These are phyloP conservation scores for Zaprionus lineosus DNA, from an alignment of 2,888 invertebrate species.

Conservation along the genomic window DNA sequence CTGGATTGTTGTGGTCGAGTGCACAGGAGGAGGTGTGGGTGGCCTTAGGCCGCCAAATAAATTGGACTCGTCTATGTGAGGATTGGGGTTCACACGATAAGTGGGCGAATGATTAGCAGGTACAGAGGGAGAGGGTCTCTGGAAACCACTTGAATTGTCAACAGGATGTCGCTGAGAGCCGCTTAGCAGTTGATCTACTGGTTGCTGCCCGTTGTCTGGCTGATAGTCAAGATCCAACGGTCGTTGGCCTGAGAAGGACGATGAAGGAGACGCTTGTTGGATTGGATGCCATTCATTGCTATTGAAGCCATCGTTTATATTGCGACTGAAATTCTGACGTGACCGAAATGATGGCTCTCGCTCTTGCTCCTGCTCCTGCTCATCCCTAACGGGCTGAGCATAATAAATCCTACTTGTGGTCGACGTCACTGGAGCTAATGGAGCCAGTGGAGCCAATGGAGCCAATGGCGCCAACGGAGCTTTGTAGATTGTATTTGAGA, in stretches of 20 bases:
- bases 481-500: conserved; percentile 46
- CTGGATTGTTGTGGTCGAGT: conserved; percentile 1
- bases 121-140: not conserved
- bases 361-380: no score
- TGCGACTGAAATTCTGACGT: conserved; percentile 64
- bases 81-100: not conserved
- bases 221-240: conserved; percentile 36
- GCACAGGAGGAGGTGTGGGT: conserved; percentile 26
- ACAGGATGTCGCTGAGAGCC: conserved; percentile 14
- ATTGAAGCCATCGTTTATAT: conserved; percentile 29
- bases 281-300: conserved; percentile 36
- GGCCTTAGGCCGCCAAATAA: conserved; percentile 57
- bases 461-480: no score
- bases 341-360: conserved; percentile 12
- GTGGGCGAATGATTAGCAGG: conserved; percentile 11
- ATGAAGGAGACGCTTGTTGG: conserved; percentile 20
- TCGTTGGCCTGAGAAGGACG: conserved; percentile 28
- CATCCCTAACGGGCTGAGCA: conserved; percentile 74
- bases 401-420: conserved; percentile 62
- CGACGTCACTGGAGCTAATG: conserved; percentile 72
- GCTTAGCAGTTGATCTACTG: conserved; percentile 18
- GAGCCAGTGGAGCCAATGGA: no score
- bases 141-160: no score
- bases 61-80: conserved; percentile 29
- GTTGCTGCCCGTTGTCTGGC: conserved; percentile 5